Conservation (phyloP, 37 sponge, comb jelly and placozoan genomes). For the Corticium candelabrum region DNA sequence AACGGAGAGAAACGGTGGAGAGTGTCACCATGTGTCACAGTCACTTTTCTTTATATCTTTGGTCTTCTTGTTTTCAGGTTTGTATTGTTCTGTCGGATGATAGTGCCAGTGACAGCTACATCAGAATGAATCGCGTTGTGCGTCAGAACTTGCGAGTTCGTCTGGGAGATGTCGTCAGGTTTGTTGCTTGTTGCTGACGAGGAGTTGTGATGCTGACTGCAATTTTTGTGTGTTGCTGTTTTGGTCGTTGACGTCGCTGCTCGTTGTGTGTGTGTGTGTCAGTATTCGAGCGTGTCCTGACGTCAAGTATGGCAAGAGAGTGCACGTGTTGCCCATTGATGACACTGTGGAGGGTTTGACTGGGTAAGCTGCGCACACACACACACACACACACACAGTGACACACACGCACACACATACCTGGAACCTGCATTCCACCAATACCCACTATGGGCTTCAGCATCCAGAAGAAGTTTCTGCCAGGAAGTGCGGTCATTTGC, state of each 20-base stretch:
- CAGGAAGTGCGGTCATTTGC: too few relatives aligned
- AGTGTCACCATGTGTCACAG: not conserved
- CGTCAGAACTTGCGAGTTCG: constrained; percentile 89
- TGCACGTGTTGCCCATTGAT: constrained; percentile 97
- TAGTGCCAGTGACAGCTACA: constrained; percentile 72
- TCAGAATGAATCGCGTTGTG: constrained; percentile 94
- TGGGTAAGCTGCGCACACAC: constrained; percentile 48
- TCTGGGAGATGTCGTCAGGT: constrained; percentile 87
- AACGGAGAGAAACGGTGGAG: constrained; percentile 80
- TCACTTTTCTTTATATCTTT: not conserved
- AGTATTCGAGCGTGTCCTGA: constrained; percentile 95
- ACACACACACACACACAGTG: too few relatives aligned
- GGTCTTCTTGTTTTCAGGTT: constrained; percentile 26
- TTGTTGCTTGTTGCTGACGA: too few relatives aligned
- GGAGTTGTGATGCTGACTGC: too few relatives aligned
- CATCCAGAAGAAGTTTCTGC: too few relatives aligned
- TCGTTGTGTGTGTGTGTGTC: too few relatives aligned
- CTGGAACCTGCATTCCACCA: too few relatives aligned
- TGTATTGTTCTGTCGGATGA: constrained; percentile 97
- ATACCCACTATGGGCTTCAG: too few relatives aligned
- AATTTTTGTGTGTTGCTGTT: too few relatives aligned
- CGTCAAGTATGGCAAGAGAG: constrained; percentile 94
- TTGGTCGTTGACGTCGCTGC: too few relatives aligned
- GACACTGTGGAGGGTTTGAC: constrained; percentile 96
- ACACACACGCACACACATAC: too few relatives aligned